A percentile compares a stretch with the other conserved stretches of the same genome.
These are phyloP conservation scores for Oxyruncus cristatus DNA, from an alignment of 2,113 vertebrate genomes.

Conservation along the genomic window DNA sequence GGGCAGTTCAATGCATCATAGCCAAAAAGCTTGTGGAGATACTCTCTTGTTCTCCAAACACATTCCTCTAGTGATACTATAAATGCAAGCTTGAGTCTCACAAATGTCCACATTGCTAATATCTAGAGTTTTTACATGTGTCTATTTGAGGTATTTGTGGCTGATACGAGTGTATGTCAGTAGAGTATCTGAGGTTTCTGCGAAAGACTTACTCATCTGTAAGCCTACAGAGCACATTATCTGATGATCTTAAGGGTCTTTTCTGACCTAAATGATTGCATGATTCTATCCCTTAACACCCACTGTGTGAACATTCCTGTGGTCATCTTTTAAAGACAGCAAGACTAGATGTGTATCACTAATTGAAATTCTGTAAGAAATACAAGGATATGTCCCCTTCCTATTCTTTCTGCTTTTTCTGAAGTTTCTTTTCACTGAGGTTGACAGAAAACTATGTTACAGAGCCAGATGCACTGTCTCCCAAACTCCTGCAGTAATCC, in stretches of 20 bases:
- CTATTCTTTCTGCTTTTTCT: background rate
- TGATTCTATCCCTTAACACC: background rate
- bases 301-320: background rate
- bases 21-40: background rate
- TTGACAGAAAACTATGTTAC: background rate
- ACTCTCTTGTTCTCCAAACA: background rate
- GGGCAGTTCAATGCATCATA: background rate
- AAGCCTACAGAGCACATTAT: background rate
- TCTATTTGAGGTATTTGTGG: background rate
- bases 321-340: background rate
- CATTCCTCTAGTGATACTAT: background rate
- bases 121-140: background rate
- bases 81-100: background rate
- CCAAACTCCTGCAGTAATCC: background rate
- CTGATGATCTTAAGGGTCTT: background rate
- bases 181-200: background rate
- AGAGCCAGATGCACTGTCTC: background rate
- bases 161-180: background rate
- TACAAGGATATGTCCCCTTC: background rate
- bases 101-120: background rate
- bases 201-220: background rate
- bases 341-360: background rate
- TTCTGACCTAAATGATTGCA: background rate
- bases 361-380: background rate
- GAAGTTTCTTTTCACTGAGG: background rate